These are phyloP conservation scores for Bos indicus DNA, from an alignment of 2,113 vertebrate genomes.

Conservation along the genomic window DNA sequence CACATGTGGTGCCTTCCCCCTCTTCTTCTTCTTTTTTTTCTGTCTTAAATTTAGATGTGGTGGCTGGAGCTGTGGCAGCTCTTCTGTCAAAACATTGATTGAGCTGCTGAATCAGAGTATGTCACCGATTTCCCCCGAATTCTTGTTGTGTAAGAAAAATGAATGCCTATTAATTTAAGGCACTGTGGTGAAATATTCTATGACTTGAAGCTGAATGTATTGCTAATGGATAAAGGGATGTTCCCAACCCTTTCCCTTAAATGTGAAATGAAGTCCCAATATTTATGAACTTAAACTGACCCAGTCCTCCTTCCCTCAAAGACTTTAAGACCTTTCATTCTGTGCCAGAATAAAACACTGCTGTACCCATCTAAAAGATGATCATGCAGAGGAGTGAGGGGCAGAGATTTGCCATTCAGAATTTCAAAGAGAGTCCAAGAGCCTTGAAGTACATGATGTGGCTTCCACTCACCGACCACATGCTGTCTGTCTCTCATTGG, in stretches of 20 bases:
- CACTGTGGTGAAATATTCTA: accelerated
- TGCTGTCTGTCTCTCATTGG: neutral
- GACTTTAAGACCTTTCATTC: neutral
- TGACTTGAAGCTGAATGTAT: neutral
- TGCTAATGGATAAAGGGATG: neutral
- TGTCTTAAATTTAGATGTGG: neutral
- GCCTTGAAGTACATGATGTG: neutral
- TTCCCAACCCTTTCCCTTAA: neutral
- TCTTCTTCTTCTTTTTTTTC: neutral
- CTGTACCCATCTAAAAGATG: neutral
- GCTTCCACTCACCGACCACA: neutral
- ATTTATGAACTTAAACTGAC: neutral
- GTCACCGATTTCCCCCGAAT: neutral
- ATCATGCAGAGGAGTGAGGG: neutral
- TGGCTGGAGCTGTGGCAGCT: neutral
- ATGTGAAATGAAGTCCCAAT: neutral
- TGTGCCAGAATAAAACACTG: neutral
- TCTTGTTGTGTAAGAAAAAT: neutral
- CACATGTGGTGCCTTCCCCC: neutral
- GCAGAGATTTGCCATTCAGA: neutral
- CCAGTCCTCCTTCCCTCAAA: neutral
- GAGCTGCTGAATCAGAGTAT: neutral
- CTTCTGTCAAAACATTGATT: neutral
- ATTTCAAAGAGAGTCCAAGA: neutral
- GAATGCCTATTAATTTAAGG: neutral